Conservation (phyloP, 2,888 invertebrate species). For the Phorcus lineatus region DNA sequence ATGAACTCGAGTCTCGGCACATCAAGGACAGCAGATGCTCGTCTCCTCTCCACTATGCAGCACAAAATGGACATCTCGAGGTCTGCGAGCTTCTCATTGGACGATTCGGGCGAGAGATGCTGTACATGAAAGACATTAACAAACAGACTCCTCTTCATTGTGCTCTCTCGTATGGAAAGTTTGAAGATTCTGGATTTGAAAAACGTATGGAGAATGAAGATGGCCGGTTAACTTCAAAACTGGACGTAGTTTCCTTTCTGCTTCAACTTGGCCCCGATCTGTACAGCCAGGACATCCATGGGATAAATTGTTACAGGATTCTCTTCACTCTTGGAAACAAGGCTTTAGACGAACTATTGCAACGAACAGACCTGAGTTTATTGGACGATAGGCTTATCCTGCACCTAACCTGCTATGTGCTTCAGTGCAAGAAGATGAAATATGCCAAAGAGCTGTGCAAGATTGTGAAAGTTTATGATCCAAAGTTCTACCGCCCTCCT, state of each 20-base stretch:
- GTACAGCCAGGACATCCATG: constrained; percentile 34
- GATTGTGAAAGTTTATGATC: constrained; percentile 25
- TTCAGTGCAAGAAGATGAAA: constrained; percentile 23
- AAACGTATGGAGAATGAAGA: neutral
- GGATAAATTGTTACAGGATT: constrained; percentile 42
- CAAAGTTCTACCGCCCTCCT: constrained; percentile 33
- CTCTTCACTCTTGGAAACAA: constrained; percentile 30
- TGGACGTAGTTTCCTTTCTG: constrained; percentile 42
- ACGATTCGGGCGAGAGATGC: constrained; percentile 39
- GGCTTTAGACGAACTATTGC: constrained; percentile 34
- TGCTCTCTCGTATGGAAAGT: constrained; percentile 33
- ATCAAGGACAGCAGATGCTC: constrained; percentile 39
- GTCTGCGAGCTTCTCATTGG: constrained; percentile 43
- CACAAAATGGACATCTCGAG: constrained; percentile 42
- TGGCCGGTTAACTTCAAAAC: neutral
- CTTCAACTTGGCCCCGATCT: constrained; percentile 46
- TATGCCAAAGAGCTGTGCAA: constrained; percentile 29
- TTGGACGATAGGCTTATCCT: constrained; percentile 36
- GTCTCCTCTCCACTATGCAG: constrained; percentile 49
- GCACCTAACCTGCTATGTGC: constrained; percentile 28
- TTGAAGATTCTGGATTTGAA: constrained; percentile 23
- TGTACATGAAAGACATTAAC: constrained; percentile 39
- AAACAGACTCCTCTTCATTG: constrained; percentile 43
- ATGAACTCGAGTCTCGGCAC: constrained; percentile 26
- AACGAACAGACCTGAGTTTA: constrained; percentile 35